Conservation (phyloP, 2,113 vertebrate species). For the Gopherus evgoodei region DNA sequence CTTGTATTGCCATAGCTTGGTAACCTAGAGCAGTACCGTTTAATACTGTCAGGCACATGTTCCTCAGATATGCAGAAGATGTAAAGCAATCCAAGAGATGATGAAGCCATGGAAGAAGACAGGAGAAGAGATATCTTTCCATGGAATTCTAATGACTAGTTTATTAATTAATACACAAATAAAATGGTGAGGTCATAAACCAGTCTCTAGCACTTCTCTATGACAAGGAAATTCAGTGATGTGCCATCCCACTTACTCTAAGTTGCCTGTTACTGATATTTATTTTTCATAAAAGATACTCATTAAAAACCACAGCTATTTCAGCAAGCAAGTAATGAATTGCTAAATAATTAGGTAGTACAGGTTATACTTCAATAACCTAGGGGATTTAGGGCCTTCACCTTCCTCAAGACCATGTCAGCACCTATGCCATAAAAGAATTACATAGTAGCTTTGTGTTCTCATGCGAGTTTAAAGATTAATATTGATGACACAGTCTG, state of each 20-base stretch:
- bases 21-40: neutral
- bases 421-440: slow-evolving; percentile 62
- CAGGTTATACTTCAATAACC: slow-evolving; percentile 60
- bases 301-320: slow-evolving; percentile 25
- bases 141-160: neutral
- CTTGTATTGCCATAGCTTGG: neutral
- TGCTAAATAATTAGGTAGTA: slow-evolving; percentile 63
- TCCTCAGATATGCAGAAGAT: neutral
- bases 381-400: slow-evolving; percentile 60
- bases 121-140: neutral
- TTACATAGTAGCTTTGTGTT: slow-evolving; percentile 41
- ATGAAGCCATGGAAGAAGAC: neutral
- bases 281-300: slow-evolving; percentile 24
- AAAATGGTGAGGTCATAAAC: slow-evolving; percentile 1
- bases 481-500: slow-evolving; percentile 65
- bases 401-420: slow-evolving; percentile 49
- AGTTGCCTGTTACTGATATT: slow-evolving; percentile 10
- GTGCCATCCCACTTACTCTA: neutral
- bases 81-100: slow-evolving; percentile 6
- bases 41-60: neutral
- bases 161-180: slow-evolving; percentile 28
- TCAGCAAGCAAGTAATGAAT: slow-evolving; percentile 51
- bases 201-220: slow-evolving; percentile 1
- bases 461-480: slow-evolving; percentile 57
- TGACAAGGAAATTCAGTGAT: slow-evolving; percentile 24